Evolutionary conservation across 2,113 vertebrate genomes (phyloP), one percentile per base, ranked within the genome.

Genomic region (Carassius carassius): DNA sequence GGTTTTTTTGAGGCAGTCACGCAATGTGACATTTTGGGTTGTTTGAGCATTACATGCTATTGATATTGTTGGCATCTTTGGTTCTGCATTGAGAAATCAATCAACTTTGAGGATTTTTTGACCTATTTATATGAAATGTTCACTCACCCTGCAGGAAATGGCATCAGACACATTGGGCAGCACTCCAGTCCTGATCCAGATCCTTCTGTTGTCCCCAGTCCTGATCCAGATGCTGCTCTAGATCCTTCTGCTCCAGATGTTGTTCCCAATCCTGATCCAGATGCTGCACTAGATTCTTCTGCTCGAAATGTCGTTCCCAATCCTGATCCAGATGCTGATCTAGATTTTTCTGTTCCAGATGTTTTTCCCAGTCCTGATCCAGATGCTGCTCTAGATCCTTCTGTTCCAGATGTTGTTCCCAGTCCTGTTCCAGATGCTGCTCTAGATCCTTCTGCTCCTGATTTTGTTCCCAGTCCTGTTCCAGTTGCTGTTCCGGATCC

Each of bases 111-210:
- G 12, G 19, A 51, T 51, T 29, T 67, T 37, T 35, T 37, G 1
- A 70, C 17, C 11, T 41, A 21, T 37, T 70, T 41, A 70, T 10
- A 76, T 11, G 23, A 78, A 78, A 78, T 4, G 0, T 54, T 62
- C 4, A 60, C 94, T 96, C 91, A 99, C 97, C 81, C 92, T 4
- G 83, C 89, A 78, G 89, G 86, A 19, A 98, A 98, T 4, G 7
- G 80, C 10, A 87, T 72, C 83, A 95, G 92, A 67, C 97, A 98
- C 95, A 97, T 94, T 0, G 97, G 97, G 86, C 97, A 98, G 63
- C 89, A 93, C 58, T 90, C 92, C 72, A 97, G 90, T 6, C 58
- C 78, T 1, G 35, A 49, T 80, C 41, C 9, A 29, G 62, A 32
- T 49, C 37, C 78, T 19, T 63, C 62, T 69, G 51, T 69, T 54